These are phyloP conservation scores for Tadarida brasiliensis DNA, from an alignment of 2,797 vertebrate genomes.

Conservation along the genomic window DNA sequence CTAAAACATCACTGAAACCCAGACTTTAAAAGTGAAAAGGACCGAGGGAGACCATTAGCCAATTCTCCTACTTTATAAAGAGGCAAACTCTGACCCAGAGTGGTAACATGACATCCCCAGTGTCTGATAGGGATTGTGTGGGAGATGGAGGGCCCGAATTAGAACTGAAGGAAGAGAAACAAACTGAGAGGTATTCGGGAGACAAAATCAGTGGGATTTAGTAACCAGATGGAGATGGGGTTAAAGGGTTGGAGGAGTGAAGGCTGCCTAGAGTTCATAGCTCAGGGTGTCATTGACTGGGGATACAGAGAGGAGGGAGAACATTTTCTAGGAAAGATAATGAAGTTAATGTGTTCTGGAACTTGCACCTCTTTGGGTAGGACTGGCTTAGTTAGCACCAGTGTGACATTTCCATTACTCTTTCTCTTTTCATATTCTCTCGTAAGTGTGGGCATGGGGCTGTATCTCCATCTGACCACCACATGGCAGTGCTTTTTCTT, in stretches of 20 bases:
- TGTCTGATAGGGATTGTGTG: background rate
- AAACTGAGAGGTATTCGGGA: background rate
- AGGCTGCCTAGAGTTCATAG: background rate
- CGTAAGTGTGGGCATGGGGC: accelerated
- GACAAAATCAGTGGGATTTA: background rate
- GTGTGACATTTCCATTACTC: background rate
- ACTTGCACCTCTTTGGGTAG: background rate
- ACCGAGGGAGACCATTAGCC: background rate
- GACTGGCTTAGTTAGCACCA: background rate
- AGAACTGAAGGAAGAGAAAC: background rate
- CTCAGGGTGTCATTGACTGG: background rate
- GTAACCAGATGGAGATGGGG: background rate
- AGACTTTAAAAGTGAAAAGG: slow-evolving; percentile 28
- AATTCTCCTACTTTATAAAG: background rate
- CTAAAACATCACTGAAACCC: slow-evolving; percentile 23
- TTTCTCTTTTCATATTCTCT: background rate
- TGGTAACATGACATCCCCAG: background rate
- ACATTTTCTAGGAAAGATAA: background rate
- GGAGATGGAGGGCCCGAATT: background rate
- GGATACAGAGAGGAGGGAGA: background rate
- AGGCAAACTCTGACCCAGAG: background rate
- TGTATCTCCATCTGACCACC: background rate
- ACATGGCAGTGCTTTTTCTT: background rate
- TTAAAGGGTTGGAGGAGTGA: background rate
- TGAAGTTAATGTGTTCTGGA: background rate